A percentile compares a stretch with the other conserved stretches of the same genome.
Conservation (phyloP, 2,797 vertebrate genomes). For the Tolypeutes matacus region DNA sequence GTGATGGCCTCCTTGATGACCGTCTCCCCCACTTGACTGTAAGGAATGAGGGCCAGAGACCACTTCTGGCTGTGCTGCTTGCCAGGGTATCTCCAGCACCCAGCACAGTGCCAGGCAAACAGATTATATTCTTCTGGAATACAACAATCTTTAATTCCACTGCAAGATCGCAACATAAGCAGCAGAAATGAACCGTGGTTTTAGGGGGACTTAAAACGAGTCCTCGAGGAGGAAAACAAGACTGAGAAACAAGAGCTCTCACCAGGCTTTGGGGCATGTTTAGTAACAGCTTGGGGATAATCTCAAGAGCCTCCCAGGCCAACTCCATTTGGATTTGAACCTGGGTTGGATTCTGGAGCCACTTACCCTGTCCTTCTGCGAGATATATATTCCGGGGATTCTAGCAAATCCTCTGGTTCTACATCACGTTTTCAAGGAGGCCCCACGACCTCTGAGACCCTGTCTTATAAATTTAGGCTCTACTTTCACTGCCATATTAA, state of each 20-base stretch:
- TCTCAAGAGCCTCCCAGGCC: neutral
- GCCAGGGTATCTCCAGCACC: too few relatives aligned
- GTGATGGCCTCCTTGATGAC: too few relatives aligned
- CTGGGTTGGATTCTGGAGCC: neutral
- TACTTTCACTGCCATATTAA: fast-evolving
- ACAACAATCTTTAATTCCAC: neutral
- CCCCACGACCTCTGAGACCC: fast-evolving
- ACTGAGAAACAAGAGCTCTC: fast-evolving
- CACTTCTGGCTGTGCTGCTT: too few relatives aligned
- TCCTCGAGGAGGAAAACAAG: neutral
- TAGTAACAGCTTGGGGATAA: neutral
- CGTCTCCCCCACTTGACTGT: too few relatives aligned
- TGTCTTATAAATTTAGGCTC: too few relatives aligned
- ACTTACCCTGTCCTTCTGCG: fast-evolving
- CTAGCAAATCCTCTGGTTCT: neutral
- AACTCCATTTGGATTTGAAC: neutral
- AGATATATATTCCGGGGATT: fast-evolving
- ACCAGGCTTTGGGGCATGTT: neutral
- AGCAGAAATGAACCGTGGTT: neutral
- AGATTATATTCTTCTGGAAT: too few relatives aligned
- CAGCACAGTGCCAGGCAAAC: too few relatives aligned
- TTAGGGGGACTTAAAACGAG: fast-evolving
- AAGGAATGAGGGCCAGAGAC: too few relatives aligned
- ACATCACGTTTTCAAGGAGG: neutral
- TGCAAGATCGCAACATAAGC: fast-evolving